A percentile compares a stretch with the other conserved stretches of the same genome.
phyloP scores from a whole-genome alignment of 2,113 vertebrate genomes.

The Lophochroa leadbeateri region DNA sequence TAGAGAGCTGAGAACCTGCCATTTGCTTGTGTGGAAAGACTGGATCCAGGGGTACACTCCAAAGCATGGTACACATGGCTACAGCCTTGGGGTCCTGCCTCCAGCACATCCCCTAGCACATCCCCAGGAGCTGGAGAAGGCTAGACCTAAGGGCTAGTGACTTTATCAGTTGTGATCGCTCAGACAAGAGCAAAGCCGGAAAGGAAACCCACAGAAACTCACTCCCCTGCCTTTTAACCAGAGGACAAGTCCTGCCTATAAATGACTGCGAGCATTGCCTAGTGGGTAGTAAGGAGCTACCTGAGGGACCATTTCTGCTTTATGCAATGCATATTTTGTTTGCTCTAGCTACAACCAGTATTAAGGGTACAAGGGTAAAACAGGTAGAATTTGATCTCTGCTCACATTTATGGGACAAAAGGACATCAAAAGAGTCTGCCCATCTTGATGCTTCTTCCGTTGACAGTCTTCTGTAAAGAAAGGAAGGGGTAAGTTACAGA shows the following conservation, averaged over 20 bases:
- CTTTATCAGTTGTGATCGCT: neutral
- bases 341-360: neutral
- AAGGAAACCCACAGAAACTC: neutral
- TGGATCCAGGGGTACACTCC: neutral
- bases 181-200: neutral
- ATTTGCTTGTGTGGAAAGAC: neutral
- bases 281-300: neutral
- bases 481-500: neutral
- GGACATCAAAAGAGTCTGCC: constrained; percentile 83
- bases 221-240: neutral
- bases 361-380: neutral
- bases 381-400: constrained; percentile 11
- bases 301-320: neutral
- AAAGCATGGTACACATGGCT: rapidly evolving
- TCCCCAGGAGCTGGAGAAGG: neutral
- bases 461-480: constrained; percentile 75
- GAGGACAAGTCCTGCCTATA: neutral
- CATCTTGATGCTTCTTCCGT: constrained; percentile 83
- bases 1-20: neutral
- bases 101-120: neutral
- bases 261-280: neutral
- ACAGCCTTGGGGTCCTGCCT: neutral
- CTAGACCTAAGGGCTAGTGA: neutral
- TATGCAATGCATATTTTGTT: neutral
- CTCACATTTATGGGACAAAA: constrained; percentile 85